Evolutionary conservation across 2,113 vertebrate species (phyloP), one percentile per base, ranked within the genome.

Genomic region (Epinephelus moara): DNA sequence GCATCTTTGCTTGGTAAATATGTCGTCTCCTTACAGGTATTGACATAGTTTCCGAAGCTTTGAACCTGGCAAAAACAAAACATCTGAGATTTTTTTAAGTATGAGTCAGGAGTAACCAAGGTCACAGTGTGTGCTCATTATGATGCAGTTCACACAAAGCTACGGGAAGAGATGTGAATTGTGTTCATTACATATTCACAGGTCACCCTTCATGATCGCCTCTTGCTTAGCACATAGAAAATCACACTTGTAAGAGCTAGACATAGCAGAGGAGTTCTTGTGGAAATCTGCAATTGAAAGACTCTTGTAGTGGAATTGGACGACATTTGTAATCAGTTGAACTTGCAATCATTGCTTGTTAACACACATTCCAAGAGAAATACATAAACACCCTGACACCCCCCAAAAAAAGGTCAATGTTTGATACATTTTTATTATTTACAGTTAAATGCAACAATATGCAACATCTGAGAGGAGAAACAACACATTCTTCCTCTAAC

Each of bases 1-100:
- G 86, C 78, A 72, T 92, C 84, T 82, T 74, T 67, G 53, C 81
- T 82, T 27, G 80, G 79, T 91, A 92, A 94, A 92, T 85, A 93
- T 70, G 66, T 42, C 63, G 49, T 80, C 88, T 89, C 86, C 88
- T 93, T 81, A 90, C 91, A 94, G 93, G 90, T 94, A 92, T 89
- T 93, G 89, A 95, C 89, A 89, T 50, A 87, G 87, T 86, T 88
- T 88, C 62, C 60, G 15, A 79, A 68, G 89, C 93, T 94, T 94
- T 95, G 92, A 94, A 93, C 74, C 78, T 56, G 80, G 75, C 61
- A 89, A 87, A 90, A 80, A 86, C 62, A 85, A 83, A 89, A 88
- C 82, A 75, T 88, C 82, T 69, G 60, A 88, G 75, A 90, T 66
- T 75, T 33, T 30, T 82, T 75, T 81, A 53, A 59, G 33, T 52